Conservation (phyloP, 2,888 invertebrate species). For the Tipula confusa region DNA sequence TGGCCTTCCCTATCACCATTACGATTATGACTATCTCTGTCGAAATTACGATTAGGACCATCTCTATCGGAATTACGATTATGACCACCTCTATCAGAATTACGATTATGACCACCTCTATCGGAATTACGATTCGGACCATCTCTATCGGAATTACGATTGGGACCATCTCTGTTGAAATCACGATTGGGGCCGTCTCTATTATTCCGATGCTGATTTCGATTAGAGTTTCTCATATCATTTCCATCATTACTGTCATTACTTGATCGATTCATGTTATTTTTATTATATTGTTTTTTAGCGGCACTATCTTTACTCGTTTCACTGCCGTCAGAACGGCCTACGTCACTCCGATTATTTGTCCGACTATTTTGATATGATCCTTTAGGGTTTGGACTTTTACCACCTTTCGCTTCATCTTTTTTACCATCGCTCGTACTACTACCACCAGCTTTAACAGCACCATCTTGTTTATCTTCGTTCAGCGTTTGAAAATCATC, state of each 20-base stretch:
- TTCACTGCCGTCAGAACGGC: neutral
- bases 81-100: neutral
- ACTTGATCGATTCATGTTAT: neutral
- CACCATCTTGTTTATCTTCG: slow-evolving; percentile 44
- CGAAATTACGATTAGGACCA: neutral
- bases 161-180: neutral
- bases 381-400: neutral
- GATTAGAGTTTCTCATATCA: neutral
- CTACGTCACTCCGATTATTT: neutral
- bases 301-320: neutral
- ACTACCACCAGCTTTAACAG: neutral
- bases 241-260: neutral
- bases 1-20: neutral
- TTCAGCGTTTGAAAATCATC: slow-evolving; percentile 43
- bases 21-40: neutral
- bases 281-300: neutral
- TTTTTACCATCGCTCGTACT: neutral
- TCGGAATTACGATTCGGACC: neutral
- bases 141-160: neutral
- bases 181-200: no score
- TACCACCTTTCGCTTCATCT: neutral
- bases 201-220: neutral
- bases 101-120: neutral
- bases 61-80: neutral
- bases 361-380: neutral